Percentiles rank a stretch among this genome's conserved stretches.
Conservation (phyloP, 2,888 invertebrate species). For the Campoplex nolae region DNA sequence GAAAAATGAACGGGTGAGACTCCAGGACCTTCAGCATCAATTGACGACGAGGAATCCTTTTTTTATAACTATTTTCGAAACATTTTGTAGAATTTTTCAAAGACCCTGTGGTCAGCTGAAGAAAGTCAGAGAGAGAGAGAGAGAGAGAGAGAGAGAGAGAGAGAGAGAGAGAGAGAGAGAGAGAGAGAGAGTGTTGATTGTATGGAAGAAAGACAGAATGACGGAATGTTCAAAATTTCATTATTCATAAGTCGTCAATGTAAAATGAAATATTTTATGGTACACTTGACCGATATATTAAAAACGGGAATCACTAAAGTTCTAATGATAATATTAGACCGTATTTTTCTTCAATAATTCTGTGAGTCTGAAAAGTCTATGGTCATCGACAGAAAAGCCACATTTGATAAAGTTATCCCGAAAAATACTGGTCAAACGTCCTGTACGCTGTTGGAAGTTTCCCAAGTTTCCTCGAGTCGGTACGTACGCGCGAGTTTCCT, state of each 20-base stretch:
- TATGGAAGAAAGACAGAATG: neutral
- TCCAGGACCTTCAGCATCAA: conserved; percentile 69
- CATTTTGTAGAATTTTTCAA: neutral
- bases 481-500: conserved; percentile 56
- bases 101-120: too few relatives aligned
- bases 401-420: neutral
- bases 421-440: conserved; percentile 9
- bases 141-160: neutral
- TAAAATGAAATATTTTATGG: neutral
- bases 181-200: conserved; percentile 1
- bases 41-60: conserved; percentile 71
- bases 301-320: neutral
- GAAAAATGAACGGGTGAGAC: conserved; percentile 83
- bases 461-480: conserved; percentile 53
- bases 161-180: neutral
- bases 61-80: neutral
- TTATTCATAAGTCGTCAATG: neutral
- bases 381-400: neutral
- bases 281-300: neutral
- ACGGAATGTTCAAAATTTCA: neutral
- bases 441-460: conserved; percentile 41
- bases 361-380: too few relatives aligned
- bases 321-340: neutral
- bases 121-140: conserved; percentile 19
- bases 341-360: neutral